These are phyloP conservation scores for Dipus sagitta DNA, from an alignment of 2,797 vertebrate species.

Conservation along the genomic window DNA sequence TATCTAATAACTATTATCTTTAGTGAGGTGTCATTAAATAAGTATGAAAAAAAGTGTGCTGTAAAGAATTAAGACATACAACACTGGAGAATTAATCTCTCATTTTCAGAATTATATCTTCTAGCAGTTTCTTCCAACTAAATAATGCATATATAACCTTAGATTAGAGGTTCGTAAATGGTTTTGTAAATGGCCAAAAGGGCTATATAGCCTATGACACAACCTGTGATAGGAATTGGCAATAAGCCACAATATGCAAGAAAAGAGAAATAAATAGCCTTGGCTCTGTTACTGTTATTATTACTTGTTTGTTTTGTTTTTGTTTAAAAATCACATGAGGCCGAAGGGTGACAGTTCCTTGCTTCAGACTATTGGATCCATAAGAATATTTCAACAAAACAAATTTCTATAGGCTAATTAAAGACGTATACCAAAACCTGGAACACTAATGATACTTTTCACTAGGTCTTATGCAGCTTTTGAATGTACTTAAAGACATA, in stretches of 20 bases:
- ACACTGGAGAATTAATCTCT: not conserved
- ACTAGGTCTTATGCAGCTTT: too few species aligned
- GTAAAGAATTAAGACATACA: constrained; percentile 6
- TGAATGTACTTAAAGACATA: constrained; percentile 32
- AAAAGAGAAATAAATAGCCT: not conserved
- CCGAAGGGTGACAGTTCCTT: not conserved
- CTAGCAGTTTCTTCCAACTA: constrained; percentile 15
- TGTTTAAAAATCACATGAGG: constrained; percentile 10
- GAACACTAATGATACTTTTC: too few species aligned
- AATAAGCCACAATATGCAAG: not conserved
- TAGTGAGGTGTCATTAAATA: constrained; percentile 15
- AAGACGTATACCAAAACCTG: not conserved
- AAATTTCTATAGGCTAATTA: constrained; percentile 29
- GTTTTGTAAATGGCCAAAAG: constrained; percentile 3
- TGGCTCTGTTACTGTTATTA: not conserved
- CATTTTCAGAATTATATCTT: constrained; percentile 24
- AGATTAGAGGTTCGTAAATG: not conserved
- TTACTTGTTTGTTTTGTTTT: too few species aligned
- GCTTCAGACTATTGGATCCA: not conserved
- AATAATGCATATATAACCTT: not conserved
- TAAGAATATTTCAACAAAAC: constrained; percentile 44
- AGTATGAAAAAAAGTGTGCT: constrained; percentile 5
- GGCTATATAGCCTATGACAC: not conserved
- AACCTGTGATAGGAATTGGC: not conserved
- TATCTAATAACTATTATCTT: not conserved